Base-by-base conservation (phyloP, 2,888 invertebrate species). In the Limulus polyphemus region DNA sequence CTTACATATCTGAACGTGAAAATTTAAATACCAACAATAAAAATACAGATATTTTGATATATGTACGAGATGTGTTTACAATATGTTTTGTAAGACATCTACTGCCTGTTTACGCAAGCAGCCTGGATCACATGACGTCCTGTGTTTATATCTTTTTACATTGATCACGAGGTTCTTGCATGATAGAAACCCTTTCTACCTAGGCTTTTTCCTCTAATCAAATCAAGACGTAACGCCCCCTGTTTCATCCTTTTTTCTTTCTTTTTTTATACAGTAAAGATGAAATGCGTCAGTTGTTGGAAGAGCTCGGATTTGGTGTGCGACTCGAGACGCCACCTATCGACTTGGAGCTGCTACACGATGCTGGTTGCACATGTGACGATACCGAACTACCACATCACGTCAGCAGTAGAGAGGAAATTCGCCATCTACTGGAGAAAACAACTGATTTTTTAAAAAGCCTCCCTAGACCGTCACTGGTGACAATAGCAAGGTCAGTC, bases 341-440 rank as follows among this genome's bases (percentile, higher is more conserved):
- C 7, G 32, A 32, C 32, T 32, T 32, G 80, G 81, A 83, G 73
- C 78, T 88, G 63, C 80, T 93, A 11, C 89, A 87, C 73, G 87
- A 90, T 70, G 89, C 88, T 49, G 93, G 93, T 5, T 90, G 89
- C 74, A 93, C 93, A 0, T 84, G 87, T 65, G 92, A 93, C 74
- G 86, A 88, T 71, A 90, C 88, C 32, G 75, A 75, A 50, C 76
- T 93, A 60, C 93, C 94, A 0, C 84, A 90, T 76, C 90, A 94
- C 74, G 83, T 88, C 32, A 87, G 88, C 67, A 80, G 82, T 1
- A 77, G 80, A 13, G 80, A 82, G 55, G 85, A 90, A 75, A 82
- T 93, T 58, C 77, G 79, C 16, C 61, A 66, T n/a, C 77, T 87
- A 75, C 79, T 89, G 65, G 77, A 78, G 13, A 72, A 77, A 62